phyloP scores from a whole-genome alignment of 2,113 vertebrate species.

The Onychostoma macrolepis region DNA sequence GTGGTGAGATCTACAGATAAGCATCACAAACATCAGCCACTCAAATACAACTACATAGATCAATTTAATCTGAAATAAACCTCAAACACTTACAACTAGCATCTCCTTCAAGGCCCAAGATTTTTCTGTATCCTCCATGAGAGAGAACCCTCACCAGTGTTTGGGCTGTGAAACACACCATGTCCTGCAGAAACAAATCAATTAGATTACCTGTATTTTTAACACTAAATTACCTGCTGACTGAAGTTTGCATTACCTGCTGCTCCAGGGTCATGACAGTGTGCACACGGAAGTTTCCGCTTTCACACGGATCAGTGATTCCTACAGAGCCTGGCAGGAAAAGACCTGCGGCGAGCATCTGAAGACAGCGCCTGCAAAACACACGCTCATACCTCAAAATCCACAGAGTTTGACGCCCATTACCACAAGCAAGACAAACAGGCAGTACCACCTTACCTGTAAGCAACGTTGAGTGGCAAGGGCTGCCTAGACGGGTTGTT shows the following conservation, averaged over 20 bases:
- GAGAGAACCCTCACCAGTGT: constrained; percentile 93
- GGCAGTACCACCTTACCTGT: constrained; percentile 78
- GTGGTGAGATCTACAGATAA: constrained; percentile 82
- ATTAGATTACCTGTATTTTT: background rate
- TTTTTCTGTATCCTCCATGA: constrained; percentile 94
- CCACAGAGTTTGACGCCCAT: background rate
- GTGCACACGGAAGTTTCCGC: constrained; percentile 94
- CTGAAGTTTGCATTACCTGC: constrained; percentile 77
- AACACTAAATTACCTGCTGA: background rate
- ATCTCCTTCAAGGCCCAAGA: constrained; percentile 94
- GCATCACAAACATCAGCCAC: background rate
- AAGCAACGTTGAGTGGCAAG: constrained; percentile 91
- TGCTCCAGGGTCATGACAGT: constrained; percentile 98
- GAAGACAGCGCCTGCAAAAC: constrained; percentile 86
- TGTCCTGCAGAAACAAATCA: constrained; percentile 79
- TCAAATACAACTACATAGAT: background rate
- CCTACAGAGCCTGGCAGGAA: constrained; percentile 95
- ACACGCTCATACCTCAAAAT: too few species aligned
- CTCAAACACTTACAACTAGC: constrained; percentile 86
- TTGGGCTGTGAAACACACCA: constrained; percentile 97
- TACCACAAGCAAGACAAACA: background rate
- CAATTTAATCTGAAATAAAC: background rate
- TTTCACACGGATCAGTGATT: constrained; percentile 97
- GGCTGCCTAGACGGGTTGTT: constrained; percentile 97
- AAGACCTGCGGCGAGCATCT: constrained; percentile 94